phyloP scores from a whole-genome alignment of 1,140 invertebrate species.

The Eumeta japonica region DNA sequence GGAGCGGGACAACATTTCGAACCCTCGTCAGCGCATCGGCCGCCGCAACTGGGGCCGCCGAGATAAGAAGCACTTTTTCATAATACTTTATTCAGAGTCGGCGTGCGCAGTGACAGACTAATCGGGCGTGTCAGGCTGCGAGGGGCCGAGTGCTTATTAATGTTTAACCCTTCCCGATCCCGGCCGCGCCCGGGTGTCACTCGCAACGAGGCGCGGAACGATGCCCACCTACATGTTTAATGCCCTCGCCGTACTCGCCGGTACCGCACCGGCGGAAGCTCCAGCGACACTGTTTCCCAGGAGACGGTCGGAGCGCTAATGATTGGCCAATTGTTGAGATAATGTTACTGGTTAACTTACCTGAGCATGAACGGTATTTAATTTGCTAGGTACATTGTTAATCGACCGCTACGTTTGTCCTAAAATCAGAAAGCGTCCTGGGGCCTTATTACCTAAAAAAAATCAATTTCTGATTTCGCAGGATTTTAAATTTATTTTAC shows the following conservation, averaged over 20 bases:
- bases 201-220: too few relatives aligned
- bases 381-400: too few relatives aligned
- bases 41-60: slow-evolving; percentile 16
- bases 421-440: too few relatives aligned
- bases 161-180: slow-evolving; percentile 43
- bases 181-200: slow-evolving; percentile 31
- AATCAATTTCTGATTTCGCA: too few relatives aligned
- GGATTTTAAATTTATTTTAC: too few relatives aligned
- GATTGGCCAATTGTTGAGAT: not conserved
- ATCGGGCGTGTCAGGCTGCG: slow-evolving; percentile 40
- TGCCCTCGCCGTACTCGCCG: not conserved
- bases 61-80: slow-evolving; percentile 53
- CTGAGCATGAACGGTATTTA: too few relatives aligned
- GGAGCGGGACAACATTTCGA: slow-evolving; percentile 15
- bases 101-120: slow-evolving; percentile 48
- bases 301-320: not conserved
- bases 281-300: not conserved
- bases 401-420: too few relatives aligned
- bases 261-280: not conserved
- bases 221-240: not conserved
- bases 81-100: slow-evolving; percentile 55
- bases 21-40: slow-evolving; percentile 42
- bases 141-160: slow-evolving; percentile 45
- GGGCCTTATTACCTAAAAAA: too few relatives aligned
- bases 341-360: not conserved